These are phyloP conservation scores for Nudaria mundana DNA, from an alignment of 2,888 invertebrate species.

Conservation along the genomic window DNA sequence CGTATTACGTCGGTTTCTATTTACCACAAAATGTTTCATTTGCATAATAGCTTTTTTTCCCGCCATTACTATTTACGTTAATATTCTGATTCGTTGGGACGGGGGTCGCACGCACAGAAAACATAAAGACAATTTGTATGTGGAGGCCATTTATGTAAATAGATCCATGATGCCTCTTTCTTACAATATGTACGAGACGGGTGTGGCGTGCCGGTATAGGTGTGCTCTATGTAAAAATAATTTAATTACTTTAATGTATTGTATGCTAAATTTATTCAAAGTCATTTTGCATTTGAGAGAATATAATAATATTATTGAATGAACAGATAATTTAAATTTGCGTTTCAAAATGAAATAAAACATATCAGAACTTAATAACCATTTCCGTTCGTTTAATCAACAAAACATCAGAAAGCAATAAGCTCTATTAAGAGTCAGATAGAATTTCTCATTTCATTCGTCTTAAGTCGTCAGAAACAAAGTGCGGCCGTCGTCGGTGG, in stretches of 20 bases:
- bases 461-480: conserved; percentile 79
- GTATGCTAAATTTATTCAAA: conserved; percentile 31
- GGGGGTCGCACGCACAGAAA: conserved; percentile 78
- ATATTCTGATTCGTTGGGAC: conserved; percentile 75
- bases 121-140: conserved; percentile 78
- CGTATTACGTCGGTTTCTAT: conserved; percentile 75
- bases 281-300: conserved; percentile 22
- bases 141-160: conserved; percentile 79
- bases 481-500: conserved; percentile 75
- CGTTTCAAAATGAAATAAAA: conserved; percentile 48
- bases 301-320: conserved; percentile 21
- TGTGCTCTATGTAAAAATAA: conserved; percentile 55
- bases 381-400: conserved; percentile 72
- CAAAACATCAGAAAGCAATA: conserved; percentile 76
- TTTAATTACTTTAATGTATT: conserved; percentile 45
- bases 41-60: conserved; percentile 81
- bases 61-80: conserved; percentile 77
- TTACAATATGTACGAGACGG: conserved; percentile 63
- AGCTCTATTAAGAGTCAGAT: conserved; percentile 74
- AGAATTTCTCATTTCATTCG: conserved; percentile 80
- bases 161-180: conserved; percentile 71
- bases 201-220: conserved; percentile 63
- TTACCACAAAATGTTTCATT: conserved; percentile 80
- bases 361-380: conserved; percentile 52
- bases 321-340: conserved; percentile 45